Percentiles rank a stretch among this genome's conserved stretches.
These are phyloP conservation scores for Colistium nudipinnis DNA, from an alignment of 2,113 vertebrate species.

Conservation along the genomic window DNA sequence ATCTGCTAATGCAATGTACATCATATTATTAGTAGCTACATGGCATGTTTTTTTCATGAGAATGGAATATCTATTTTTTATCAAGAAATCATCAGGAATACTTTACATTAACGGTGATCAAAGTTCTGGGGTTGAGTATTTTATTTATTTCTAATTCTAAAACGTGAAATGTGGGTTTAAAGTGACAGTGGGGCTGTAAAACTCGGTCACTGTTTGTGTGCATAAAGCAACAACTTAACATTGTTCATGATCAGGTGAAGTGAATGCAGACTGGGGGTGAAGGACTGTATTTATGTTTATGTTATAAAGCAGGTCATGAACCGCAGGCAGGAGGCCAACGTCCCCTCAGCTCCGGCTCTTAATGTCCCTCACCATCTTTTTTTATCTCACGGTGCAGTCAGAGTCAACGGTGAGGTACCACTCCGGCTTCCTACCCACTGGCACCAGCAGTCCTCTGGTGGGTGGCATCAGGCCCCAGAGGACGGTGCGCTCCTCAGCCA, in stretches of 20 bases:
- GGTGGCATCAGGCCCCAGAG: constrained; percentile 75
- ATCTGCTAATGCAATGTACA: constrained; percentile 30
- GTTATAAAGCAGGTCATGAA: constrained; percentile 52
- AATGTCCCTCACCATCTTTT: constrained; percentile 20
- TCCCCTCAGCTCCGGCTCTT: constrained; percentile 40
- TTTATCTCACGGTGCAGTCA: constrained; percentile 67
- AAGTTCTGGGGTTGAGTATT: constrained; percentile 39
- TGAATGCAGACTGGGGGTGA: constrained; percentile 37
- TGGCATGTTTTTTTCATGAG: constrained; percentile 27
- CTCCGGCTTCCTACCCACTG: constrained; percentile 78
- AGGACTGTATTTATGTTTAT: constrained; percentile 61
- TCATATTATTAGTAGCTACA: constrained; percentile 19
- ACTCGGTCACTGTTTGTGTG: constrained; percentile 37
- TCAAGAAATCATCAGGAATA: constrained; percentile 12
- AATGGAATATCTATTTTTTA: constrained; percentile 30
- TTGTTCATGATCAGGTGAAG: constrained; percentile 49
- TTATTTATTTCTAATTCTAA: constrained; percentile 47
- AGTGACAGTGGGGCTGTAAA: constrained; percentile 52
- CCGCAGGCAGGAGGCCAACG: constrained; percentile 55
- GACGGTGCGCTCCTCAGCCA: constrained; percentile 81
- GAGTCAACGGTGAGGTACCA: constrained; percentile 79
- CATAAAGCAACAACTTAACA: constrained; percentile 29
- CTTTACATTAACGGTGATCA: constrained; percentile 46
- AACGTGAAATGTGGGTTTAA: constrained; percentile 61
- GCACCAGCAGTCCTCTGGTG: constrained; percentile 81